Percentiles rank a stretch among this genome's conserved stretches.
Conservation (phyloP, 2,888 invertebrate genomes). For the Eutolmus rufibarbis region DNA sequence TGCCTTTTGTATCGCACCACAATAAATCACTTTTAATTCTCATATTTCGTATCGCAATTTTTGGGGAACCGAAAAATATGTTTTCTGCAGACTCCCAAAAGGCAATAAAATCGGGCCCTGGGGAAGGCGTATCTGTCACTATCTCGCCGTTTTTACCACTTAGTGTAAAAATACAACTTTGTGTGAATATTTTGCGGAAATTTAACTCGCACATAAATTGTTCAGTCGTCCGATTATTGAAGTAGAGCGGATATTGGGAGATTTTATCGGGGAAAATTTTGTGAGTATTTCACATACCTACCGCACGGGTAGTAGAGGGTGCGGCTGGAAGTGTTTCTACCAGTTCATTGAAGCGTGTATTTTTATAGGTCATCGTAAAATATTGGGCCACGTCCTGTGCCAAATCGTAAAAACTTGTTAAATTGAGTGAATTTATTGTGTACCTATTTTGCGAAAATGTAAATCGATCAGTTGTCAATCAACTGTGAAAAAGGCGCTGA, state of each 20-base stretch:
- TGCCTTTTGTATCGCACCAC: not conserved
- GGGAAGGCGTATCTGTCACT: constrained; percentile 20
- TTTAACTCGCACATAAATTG: constrained; percentile 39
- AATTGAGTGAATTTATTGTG: constrained; percentile 31
- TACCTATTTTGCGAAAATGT: constrained; percentile 6
- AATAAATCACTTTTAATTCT: constrained; percentile 32
- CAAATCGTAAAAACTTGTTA: constrained; percentile 36
- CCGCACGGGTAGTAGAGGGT: not conserved
- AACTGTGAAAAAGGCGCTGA: constrained; percentile 17
- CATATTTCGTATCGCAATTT: constrained; percentile 26
- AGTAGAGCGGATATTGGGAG: constrained; percentile 39
- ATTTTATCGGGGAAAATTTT: constrained; percentile 35
- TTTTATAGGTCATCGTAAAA: constrained; percentile 37
- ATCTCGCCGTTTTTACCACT: constrained; percentile 29
- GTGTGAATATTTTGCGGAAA: constrained; percentile 41
- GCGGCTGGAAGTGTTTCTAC: constrained; percentile 18
- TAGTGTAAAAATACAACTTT: constrained; percentile 35
- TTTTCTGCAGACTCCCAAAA: constrained; percentile 5
- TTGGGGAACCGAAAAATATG: constrained; percentile 3
- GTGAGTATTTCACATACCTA: constrained; percentile 27
- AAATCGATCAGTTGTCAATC: constrained; percentile 33
- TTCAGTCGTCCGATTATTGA: constrained; percentile 37
- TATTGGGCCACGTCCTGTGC: constrained; percentile 25
- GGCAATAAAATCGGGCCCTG: constrained; percentile 14
- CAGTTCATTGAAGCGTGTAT: constrained; percentile 24